Evolutionary conservation across 2,113 vertebrate species (phyloP).

Genomic region (Daboia siamensis): DNA sequence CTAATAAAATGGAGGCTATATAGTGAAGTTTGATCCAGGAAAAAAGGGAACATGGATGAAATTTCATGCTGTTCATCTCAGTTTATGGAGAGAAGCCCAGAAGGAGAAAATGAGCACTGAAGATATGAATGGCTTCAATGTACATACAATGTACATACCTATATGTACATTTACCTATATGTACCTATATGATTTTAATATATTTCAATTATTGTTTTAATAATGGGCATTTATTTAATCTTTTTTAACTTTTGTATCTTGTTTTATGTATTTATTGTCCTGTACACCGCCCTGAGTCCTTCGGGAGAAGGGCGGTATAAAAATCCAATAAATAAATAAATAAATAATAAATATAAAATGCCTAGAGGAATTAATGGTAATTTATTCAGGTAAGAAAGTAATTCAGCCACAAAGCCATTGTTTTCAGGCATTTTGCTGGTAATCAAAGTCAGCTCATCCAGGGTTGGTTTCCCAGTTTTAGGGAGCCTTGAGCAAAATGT

Average conservation of each 20-base stretch:
- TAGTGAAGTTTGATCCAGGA: not conserved
- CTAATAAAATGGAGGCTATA: slow-evolving; percentile 13
- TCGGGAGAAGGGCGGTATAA: no score
- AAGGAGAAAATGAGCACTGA: not conserved
- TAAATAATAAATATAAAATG: no score
- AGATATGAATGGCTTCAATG: not conserved
- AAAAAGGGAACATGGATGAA: not conserved
- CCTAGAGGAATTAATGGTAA: not conserved
- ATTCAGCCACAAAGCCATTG: not conserved
- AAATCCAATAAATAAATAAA: no score
- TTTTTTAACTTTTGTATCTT: no score
- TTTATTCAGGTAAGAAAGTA: not conserved
- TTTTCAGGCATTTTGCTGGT: not conserved
- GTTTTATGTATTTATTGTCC: no score
- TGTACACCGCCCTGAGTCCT: no score
- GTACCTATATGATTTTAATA: no score
- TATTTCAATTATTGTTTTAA: no score
- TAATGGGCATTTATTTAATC: no score
- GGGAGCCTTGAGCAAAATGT: not conserved
- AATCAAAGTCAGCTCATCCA: not conserved
- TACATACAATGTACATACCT: no score
- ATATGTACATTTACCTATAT: no score
- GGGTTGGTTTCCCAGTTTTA: not conserved
- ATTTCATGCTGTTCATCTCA: not conserved
- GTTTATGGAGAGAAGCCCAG: not conserved